These are phyloP conservation scores for Anoura caudifer DNA, from an alignment of 2,113 vertebrate genomes.

Conservation along the genomic window DNA sequence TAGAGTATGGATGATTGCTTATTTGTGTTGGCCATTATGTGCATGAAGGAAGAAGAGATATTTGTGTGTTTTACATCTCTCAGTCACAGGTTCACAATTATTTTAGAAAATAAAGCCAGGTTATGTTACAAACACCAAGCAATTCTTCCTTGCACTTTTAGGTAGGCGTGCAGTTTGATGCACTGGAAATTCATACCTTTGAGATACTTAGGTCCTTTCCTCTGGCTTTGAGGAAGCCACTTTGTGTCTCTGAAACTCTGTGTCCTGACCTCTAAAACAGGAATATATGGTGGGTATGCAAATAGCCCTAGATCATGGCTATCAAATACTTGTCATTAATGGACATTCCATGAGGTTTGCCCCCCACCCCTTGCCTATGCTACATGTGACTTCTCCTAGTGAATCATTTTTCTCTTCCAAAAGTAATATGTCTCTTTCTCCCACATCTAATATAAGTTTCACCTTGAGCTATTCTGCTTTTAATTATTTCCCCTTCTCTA, in stretches of 20 bases:
- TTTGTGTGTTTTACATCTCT: neutral
- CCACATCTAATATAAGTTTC: neutral
- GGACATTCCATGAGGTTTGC: fast-evolving
- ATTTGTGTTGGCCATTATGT: neutral
- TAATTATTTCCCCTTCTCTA: neutral
- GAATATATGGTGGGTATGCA: no score
- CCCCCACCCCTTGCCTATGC: fast-evolving
- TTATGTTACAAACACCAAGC: neutral
- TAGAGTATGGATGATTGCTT: neutral
- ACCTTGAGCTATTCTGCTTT: neutral
- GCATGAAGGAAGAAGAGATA: neutral
- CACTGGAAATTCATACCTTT: neutral
- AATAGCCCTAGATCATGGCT: neutral
- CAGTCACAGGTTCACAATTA: neutral
- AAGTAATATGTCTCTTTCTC: neutral
- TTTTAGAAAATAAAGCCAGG: neutral
- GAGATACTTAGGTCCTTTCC: neutral
- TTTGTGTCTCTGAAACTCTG: neutral
- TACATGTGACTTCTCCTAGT: fast-evolving
- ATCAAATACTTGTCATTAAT: no score
- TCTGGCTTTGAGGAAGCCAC: neutral
- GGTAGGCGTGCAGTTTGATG: neutral
- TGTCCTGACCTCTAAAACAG: neutral
- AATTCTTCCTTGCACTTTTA: neutral
- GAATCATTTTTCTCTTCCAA: neutral